Percentiles rank a stretch among this genome's conserved stretches.
Conservation (phyloP, 2,113 vertebrate genomes). For the Aramus guarauna region DNA sequence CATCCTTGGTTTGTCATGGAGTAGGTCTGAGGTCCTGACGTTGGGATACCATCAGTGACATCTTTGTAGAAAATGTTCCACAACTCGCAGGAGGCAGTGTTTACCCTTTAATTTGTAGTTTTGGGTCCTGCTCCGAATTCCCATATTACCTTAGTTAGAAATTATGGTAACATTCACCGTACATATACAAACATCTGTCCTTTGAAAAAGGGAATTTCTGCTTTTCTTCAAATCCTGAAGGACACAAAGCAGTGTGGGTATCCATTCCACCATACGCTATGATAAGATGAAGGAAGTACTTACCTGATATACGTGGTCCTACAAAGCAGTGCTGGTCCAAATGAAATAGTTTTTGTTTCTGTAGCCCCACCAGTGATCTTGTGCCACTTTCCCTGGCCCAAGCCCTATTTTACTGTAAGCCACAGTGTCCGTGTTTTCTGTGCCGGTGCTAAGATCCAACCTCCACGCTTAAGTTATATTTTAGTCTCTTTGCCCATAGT, state of each 20-base stretch:
- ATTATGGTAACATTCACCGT: rapidly evolving
- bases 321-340: neutral
- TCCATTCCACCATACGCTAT: rapidly evolving
- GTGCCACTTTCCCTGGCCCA: neutral
- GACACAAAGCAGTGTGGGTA: rapidly evolving
- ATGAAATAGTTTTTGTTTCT: neutral
- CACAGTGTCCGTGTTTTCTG: neutral
- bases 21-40: neutral
- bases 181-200: neutral
- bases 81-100: neutral
- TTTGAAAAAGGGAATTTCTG: neutral
- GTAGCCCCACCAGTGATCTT: neutral
- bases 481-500: neutral
- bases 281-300: neutral
- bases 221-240: neutral
- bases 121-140: neutral
- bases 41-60: neutral
- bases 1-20: neutral
- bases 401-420: neutral
- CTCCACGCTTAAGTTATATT: neutral
- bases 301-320: neutral
- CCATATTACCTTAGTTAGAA: neutral
- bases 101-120: neutral
- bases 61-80: rapidly evolving
- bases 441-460: rapidly evolving